Evolutionary conservation across 2,888 invertebrate genomes (phyloP).

Genomic region (Apantesis nais): DNA sequence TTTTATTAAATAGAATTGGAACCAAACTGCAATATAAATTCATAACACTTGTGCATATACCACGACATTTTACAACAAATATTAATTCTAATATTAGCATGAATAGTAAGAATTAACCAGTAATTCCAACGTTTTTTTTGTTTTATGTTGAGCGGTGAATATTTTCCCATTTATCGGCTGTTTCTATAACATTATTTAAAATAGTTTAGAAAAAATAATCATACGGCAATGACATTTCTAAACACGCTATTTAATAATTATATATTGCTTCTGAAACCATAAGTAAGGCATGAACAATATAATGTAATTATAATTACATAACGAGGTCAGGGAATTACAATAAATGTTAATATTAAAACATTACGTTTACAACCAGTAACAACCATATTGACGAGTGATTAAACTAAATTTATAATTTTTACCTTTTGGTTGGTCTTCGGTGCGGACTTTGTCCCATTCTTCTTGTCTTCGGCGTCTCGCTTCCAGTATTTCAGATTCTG

Average conservation of each 20-base stretch:
- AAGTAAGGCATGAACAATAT: background rate
- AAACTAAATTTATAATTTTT: constrained; percentile 46
- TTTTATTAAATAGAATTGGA: too few relatives aligned
- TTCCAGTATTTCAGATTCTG: constrained; percentile 94
- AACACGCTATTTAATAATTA: too few relatives aligned
- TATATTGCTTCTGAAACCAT: background rate
- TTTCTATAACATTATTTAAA: background rate
- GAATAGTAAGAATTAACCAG: background rate
- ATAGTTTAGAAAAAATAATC: background rate
- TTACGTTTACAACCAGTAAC: constrained; percentile 29
- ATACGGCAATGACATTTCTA: background rate
- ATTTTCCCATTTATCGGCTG: background rate
- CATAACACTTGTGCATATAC: background rate
- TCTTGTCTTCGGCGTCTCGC: constrained; percentile 93
- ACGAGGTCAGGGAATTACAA: background rate
- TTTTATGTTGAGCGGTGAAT: background rate
- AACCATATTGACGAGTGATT: constrained; percentile 28
- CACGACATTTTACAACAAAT: too few relatives aligned
- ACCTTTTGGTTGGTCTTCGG: constrained; percentile 96
- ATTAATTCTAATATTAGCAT: background rate
- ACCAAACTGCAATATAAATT: too few relatives aligned
- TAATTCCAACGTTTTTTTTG: background rate
- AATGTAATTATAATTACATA: background rate
- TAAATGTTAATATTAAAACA: constrained; percentile 10
- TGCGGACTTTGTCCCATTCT: constrained; percentile 98